Conservation (phyloP, 2,113 vertebrate species). For the Monopterus albus region DNA sequence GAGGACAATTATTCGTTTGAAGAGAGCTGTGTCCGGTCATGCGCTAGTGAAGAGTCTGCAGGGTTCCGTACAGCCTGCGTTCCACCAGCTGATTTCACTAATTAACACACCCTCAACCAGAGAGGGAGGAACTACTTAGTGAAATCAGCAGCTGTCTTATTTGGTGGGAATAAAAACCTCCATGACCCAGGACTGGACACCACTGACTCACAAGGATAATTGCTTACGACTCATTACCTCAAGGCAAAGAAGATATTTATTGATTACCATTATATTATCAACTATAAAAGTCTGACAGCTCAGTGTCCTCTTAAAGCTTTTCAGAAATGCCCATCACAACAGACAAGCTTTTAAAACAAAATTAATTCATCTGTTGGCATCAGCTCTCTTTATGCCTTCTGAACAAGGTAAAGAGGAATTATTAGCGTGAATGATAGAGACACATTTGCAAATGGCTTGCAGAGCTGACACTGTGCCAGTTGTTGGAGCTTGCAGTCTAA, state of each 20-base stretch:
- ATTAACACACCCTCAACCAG: slow-evolving; percentile 56
- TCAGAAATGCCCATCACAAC: slow-evolving; percentile 13
- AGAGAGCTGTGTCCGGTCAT: slow-evolving; percentile 2
- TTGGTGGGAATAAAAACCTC: slow-evolving; percentile 40
- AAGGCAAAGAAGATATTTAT: slow-evolving; percentile 52
- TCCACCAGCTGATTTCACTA: slow-evolving; percentile 45
- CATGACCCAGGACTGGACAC: background rate
- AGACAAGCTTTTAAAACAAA: slow-evolving; percentile 49
- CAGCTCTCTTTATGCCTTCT: slow-evolving; percentile 33
- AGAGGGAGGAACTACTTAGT: slow-evolving; percentile 56
- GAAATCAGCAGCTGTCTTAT: slow-evolving; percentile 34
- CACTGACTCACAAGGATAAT: slow-evolving; percentile 38
- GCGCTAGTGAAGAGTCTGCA: slow-evolving; percentile 3
- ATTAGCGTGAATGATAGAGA: slow-evolving; percentile 49
- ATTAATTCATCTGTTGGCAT: background rate
- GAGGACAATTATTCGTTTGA: slow-evolving; percentile 26
- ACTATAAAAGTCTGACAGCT: slow-evolving; percentile 30
- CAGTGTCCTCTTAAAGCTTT: slow-evolving; percentile 23
- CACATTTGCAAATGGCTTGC: background rate
- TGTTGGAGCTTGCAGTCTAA: slow-evolving; percentile 11
- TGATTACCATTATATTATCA: slow-evolving; percentile 50
- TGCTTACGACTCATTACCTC: slow-evolving; percentile 52
- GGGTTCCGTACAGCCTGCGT: slow-evolving; percentile 19
- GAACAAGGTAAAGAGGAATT: slow-evolving; percentile 48
- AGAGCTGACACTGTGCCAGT: slow-evolving; percentile 8